Percentiles rank a stretch among this genome's conserved stretches.
Conservation (phyloP, 1,140 invertebrate species). For the Hylaeus volcanicus region DNA sequence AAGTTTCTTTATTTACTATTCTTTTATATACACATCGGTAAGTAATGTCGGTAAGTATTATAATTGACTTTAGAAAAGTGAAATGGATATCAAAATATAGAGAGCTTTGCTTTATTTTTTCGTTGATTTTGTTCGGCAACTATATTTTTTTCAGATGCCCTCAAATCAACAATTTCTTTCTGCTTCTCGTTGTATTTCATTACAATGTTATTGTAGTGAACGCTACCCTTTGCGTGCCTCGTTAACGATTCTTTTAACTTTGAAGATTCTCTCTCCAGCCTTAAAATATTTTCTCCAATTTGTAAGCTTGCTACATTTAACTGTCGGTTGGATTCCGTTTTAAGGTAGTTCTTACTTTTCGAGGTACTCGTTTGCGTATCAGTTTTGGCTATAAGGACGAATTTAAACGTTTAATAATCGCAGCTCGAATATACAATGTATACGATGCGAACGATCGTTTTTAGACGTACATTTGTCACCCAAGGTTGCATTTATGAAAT, state of each 20-base stretch:
- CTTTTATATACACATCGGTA: conserved; percentile 23
- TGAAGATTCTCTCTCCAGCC: conserved; percentile 84
- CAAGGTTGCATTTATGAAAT: conserved; percentile 90
- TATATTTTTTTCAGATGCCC: conserved; percentile 84
- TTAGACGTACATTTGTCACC: conserved; percentile 76
- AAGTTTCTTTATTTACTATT: conserved; percentile 22
- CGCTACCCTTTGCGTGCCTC: conserved; percentile 82
- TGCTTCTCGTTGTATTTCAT: conserved; percentile 83
- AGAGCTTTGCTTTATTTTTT: conserved; percentile 85
- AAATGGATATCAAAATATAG: conserved; percentile 82
- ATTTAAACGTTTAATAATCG: conserved; percentile 3
- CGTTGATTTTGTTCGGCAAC: conserved; percentile 85
- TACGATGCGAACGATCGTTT: background rate
- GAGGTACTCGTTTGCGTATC: conserved; percentile 64
- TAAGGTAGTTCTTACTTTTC: conserved; percentile 78
- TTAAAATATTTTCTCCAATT: conserved; percentile 86
- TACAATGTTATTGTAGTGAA: conserved; percentile 82
- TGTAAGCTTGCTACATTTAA: conserved; percentile 89
- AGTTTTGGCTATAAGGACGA: conserved; percentile 58
- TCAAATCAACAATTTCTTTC: conserved; percentile 83
- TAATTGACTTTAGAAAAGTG: conserved; percentile 26
- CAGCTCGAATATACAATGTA: background rate
- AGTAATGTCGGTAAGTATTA: conserved; percentile 10
- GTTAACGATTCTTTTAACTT: conserved; percentile 84
- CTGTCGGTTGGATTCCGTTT: conserved; percentile 83